phyloP scores from a whole-genome alignment of 2,888 invertebrate species.

The Agrochola lychnidis region DNA sequence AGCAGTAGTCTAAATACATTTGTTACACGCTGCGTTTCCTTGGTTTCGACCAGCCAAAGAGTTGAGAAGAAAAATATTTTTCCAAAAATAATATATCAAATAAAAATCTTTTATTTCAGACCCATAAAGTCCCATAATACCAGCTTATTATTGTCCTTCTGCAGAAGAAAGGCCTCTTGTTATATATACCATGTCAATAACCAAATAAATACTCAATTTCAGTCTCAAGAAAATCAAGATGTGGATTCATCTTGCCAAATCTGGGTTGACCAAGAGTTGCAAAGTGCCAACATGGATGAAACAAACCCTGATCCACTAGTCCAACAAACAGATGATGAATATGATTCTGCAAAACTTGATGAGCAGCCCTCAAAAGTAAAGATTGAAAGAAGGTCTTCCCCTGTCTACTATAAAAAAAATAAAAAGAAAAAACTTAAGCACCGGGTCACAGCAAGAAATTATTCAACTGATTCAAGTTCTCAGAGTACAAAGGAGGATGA shows the following conservation, averaged over 20 bases:
- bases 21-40: not conserved
- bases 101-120: no score
- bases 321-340: slow-evolving; percentile 77
- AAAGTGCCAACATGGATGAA: slow-evolving; percentile 72
- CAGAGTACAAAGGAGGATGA: slow-evolving; percentile 77
- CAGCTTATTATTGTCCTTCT: not conserved
- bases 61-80: no score
- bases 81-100: no score
- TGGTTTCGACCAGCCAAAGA: no score
- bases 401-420: slow-evolving; percentile 69
- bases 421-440: slow-evolving; percentile 80
- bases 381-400: slow-evolving; percentile 63
- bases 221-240: slow-evolving; percentile 77
- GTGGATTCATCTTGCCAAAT: slow-evolving; percentile 80
- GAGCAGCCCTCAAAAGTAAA: slow-evolving; percentile 67
- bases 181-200: not conserved
- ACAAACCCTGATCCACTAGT: slow-evolving; percentile 78
- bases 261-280: slow-evolving; percentile 77
- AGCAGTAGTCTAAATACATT: not conserved
- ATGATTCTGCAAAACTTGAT: slow-evolving; percentile 70
- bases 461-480: slow-evolving; percentile 63
- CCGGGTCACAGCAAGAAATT: slow-evolving; percentile 65
- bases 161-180: no score
- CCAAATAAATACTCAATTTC: slow-evolving; percentile 36
- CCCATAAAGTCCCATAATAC: not conserved